Evolutionary conservation across 2,797 vertebrate genomes (phyloP), one percentile per base, ranked within the genome.

Genomic region (Rhynchonycteris naso): DNA sequence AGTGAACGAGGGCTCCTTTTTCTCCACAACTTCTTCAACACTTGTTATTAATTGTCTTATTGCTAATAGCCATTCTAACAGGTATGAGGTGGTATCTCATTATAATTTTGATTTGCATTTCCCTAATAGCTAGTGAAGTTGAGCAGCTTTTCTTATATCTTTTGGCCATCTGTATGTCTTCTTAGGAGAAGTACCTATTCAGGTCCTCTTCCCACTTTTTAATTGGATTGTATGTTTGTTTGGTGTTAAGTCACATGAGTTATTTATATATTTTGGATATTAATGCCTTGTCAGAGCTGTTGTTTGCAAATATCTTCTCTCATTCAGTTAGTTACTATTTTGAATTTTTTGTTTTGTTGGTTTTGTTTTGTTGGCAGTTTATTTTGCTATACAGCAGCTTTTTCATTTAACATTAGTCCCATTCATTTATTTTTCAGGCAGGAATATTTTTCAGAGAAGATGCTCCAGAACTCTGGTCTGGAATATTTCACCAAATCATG

Each of bases 381-480:
- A 22, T 58, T 54, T 78, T 58, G 75, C 75, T 78, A 33, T 78
- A 54, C n/a, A 38, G 75, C 54, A 35, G 75, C 75, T 78, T 35
- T 78, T 35, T 58, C 10, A n/a, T 78, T 58, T 58, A 58, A 35
- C 58, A 58, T 26, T 26, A 58, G 52, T 78, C 54, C 69, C 54
- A 26, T 58, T 26, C n/a, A 58, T 38, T 58, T 78, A 58, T 58
- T 58, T 78, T 35, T 78, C 56, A 78, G 35, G 24, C 33, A 68
- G 38, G 22, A 54, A 30, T 93, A 35, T 93, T 94, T 92, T 74
- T 82, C 81, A 96, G 18, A 28, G 14, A 74, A 14, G 47, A 81
- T 59, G 14, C 19, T 61, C 81, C 22, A 84, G 74, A 90, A 92
- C 24, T 54, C 68, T 90, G 56, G 35, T 5, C 38, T 56, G 68